These are phyloP conservation scores for Agrochola macilenta DNA, from an alignment of 2,888 invertebrate genomes.

Conservation along the genomic window DNA sequence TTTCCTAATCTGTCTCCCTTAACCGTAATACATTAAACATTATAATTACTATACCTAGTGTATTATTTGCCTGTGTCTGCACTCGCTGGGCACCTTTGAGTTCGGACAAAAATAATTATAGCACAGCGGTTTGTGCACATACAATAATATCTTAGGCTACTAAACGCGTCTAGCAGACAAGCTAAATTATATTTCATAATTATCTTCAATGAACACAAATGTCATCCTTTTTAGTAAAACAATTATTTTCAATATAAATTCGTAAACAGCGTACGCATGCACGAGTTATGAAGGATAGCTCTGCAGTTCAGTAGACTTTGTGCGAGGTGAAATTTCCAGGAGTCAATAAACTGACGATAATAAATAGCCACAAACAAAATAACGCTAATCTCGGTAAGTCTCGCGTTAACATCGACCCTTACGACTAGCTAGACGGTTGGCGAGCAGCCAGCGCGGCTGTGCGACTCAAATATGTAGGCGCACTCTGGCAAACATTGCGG, in stretches of 20 bases:
- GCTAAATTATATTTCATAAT: conserved; percentile 6
- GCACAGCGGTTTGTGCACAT: conserved; percentile 9
- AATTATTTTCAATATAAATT: conserved; percentile 12
- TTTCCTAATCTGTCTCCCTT: background rate
- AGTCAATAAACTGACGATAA: conserved; percentile 33
- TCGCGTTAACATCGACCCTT: conserved; percentile 55
- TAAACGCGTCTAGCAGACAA: conserved; percentile 9
- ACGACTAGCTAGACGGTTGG: conserved; percentile 58
- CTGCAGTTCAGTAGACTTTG: conserved; percentile 11
- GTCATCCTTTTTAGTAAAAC: background rate
- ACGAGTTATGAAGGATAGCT: conserved; percentile 5
- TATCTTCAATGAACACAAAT: conserved; percentile 6
- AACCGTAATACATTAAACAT: too few relatives aligned
- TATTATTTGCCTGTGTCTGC: conserved; percentile 11
- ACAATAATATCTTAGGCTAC: conserved; percentile 12
- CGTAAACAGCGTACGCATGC: conserved; percentile 6
- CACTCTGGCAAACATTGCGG: conserved; percentile 70
- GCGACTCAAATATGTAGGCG: conserved; percentile 63
- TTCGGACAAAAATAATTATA: conserved; percentile 38
- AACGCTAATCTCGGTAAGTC: conserved; percentile 36
- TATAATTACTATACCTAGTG: background rate
- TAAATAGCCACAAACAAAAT: conserved; percentile 47
- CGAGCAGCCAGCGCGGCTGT: conserved; percentile 57
- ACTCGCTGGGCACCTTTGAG: conserved; percentile 23
- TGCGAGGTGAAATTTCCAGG: conserved; percentile 10